Base-by-base conservation (phyloP, 2,888 invertebrate species). In the Polydrusus pterygomalis region DNA sequence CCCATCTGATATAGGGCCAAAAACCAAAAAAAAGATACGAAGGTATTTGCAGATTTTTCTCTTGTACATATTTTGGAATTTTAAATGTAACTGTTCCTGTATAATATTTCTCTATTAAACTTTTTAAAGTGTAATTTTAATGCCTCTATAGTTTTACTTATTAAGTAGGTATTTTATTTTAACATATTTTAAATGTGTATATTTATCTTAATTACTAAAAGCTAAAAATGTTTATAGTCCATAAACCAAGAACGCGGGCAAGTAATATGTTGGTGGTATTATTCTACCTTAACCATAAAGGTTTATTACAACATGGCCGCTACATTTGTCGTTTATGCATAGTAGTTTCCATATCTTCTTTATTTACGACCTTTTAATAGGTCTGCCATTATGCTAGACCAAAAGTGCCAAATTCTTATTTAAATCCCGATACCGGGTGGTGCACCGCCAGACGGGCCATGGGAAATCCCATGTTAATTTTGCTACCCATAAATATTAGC, bases 231-330 rank as follows among this genome's bases (percentile, higher is more conserved):
- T 54, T 54, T 54, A 54, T 54, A 20, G 30, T n/a, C 54, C 20
- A 54, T 54, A 54, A 54, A 54, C 25, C 54, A 25, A 60, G 38
- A 38, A 60, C 38, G 38, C 38, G 38, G 38, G 58, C 58, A 38
- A 60, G 58, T 60, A 60, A 38, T 60, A 60, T 60, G 58, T 60
- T 60, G 58, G 58, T 60, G 17, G 38, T 60, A 60, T 60, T 60
- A 60, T 60, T 60, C 38, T 34, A 60, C 58, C 38, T 60, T 60
- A 60, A 60, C 58, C 58, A 60, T 60, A 60, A 60, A 60, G 58
- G 58, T 60, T 60, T 60, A 60, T 60, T 60, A 17, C 58, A 60
- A 60, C 38, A 60, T 60, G 58, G 38, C 58, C 58, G 38, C 58
- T 60, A 38, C 38, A 60, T 60, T 60, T 60, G 58, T 60, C 58